Evolutionary conservation across 2,797 vertebrate genomes (phyloP), one percentile per base, ranked within the genome.

Genomic region (Botia kubotai): DNA sequence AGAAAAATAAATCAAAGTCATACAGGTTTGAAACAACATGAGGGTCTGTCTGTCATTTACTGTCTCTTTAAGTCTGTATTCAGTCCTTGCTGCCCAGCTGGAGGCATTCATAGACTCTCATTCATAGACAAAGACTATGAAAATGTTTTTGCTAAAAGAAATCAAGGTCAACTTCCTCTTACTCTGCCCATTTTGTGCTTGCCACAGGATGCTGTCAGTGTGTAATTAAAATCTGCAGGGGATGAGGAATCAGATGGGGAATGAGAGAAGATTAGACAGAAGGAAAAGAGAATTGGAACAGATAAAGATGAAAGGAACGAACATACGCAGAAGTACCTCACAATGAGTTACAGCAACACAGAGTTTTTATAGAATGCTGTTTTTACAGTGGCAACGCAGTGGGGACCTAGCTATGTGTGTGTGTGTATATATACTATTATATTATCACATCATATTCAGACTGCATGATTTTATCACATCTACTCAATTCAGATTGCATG

Each of bases 201-300:
- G 84, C 82, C 84, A 21, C 67, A 23, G 72, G 80, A 87, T 3
- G 62, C 21, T 55, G 74, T 75, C 71, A 80, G 46, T 68, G 53
- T 72, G 43, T 63, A 46, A 86, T 88, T 72, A 83, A 87, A 89
- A 84, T 81, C 77, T 16, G 75, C 83, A 81, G 81, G 80, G 70
- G 77, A 53, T 58, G 83, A 43, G 23, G 57, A 72, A 66, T 66
- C 23, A 39, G 72, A 70, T 52, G 55, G 72, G 50, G 19, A 60
- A 60, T 21, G 10, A 77, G 82, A 81, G 57, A 67, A 80, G 48
- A 82, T 1, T 68, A 26, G 33, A 33, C 33, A 33, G 23, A 67
- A 14, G 26, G 67, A 60, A 23, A 33, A 74, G 14, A 71, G 43
- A 65, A 81, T 48, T 11, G 82, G 52, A 76, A 72, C 67, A 77